These are phyloP conservation scores for Chiridota heheva DNA, from an alignment of 35 echinoderm and acorn worm species.

Conservation along the genomic window DNA sequence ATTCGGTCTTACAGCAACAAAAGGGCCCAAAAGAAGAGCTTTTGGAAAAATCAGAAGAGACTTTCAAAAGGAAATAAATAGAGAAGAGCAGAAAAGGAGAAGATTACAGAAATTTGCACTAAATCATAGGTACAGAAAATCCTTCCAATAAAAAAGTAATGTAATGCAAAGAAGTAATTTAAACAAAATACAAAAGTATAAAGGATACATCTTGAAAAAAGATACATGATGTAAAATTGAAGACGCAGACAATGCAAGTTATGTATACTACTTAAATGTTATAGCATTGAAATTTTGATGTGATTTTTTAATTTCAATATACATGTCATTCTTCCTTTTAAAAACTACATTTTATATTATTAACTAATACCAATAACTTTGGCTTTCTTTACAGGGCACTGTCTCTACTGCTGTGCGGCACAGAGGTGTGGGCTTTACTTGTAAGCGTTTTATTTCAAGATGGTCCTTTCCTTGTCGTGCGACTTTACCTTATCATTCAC, in stretches of 20 bases:
- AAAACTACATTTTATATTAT: no score
- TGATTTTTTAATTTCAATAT: no score
- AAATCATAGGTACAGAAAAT: conserved; percentile 42
- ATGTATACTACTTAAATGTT: no score
- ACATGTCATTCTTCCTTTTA: no score
- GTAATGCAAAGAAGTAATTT: no score
- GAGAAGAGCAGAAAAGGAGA: background rate
- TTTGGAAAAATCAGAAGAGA: conserved; percentile 45
- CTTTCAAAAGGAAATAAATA: conserved; percentile 20
- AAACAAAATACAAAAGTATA: no score
- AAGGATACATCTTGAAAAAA: no score
- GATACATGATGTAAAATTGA: no score
- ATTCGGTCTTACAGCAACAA: conserved; percentile 75
- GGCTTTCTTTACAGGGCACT: conserved; percentile 36
- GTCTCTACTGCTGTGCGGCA: conserved; percentile 49
- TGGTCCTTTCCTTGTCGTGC: conserved; percentile 70
- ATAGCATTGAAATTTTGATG: no score
- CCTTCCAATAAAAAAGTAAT: no score
- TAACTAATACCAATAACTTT: no score
- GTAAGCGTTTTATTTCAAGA: conserved; percentile 81
- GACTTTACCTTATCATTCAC: conserved; percentile 70
- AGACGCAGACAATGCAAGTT: no score
- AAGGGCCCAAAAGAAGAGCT: conserved; percentile 61
- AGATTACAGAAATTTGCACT: conserved; percentile 16
- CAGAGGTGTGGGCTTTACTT: conserved; percentile 85